Conservation (phyloP, 2,888 invertebrate species). For the Eristalis pertinax region DNA sequence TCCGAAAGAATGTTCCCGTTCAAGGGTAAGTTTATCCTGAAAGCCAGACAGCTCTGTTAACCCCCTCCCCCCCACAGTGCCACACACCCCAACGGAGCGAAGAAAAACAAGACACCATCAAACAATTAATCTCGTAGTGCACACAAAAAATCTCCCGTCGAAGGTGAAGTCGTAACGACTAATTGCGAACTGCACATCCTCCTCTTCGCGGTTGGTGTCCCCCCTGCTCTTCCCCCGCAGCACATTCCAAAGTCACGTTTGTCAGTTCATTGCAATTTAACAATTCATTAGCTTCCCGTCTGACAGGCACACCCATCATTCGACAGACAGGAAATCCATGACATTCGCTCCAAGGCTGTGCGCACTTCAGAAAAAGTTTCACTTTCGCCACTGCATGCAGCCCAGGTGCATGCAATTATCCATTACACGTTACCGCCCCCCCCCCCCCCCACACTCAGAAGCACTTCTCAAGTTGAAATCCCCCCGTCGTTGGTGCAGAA, state of each 20-base stretch:
- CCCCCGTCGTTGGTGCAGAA: neutral
- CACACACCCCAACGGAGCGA: no score
- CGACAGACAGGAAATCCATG: conserved; percentile 13
- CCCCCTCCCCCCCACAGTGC: no score
- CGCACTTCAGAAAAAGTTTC: conserved; percentile 20
- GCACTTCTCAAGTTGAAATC: no score
- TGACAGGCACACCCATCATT: neutral
- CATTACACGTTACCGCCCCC: neutral
- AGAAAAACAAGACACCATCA: neutral
- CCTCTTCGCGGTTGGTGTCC: no score
- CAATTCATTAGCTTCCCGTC: conserved; percentile 4
- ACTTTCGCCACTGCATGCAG: conserved; percentile 18
- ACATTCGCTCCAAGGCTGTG: conserved; percentile 12
- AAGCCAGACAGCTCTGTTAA: no score
- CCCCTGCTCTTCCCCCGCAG: neutral
- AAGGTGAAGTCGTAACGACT: neutral
- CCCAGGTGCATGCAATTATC: conserved; percentile 28
- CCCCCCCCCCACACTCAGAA: neutral
- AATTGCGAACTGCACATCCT: neutral
- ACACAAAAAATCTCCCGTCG: neutral
- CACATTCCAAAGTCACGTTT: neutral
- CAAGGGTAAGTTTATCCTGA: no score
- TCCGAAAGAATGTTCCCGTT: no score
- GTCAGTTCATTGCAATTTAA: neutral
- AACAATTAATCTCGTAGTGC: neutral